These are phyloP conservation scores for Vannuccia rotundouncinata DNA, from an alignment of 2,888 invertebrate species.

Conservation along the genomic window DNA sequence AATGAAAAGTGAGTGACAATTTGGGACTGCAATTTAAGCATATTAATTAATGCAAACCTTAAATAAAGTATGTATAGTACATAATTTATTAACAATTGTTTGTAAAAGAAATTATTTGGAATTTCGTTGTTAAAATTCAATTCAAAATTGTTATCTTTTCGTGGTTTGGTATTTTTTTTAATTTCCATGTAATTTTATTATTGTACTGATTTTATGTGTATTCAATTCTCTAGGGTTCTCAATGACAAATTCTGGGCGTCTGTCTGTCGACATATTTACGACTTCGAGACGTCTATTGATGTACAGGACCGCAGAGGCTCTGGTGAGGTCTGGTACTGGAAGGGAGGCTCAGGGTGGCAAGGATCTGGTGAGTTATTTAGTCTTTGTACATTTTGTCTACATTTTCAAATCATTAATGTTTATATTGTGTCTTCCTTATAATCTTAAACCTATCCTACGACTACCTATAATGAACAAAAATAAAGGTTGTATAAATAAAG, in stretches of 20 bases:
- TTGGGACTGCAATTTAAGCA: too few species aligned
- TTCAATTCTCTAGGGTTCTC: background rate
- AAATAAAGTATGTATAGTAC: background rate
- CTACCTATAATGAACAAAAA: too few species aligned
- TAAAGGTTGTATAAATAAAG: too few species aligned
- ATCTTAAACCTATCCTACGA: too few species aligned
- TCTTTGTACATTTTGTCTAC: background rate
- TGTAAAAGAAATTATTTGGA: background rate
- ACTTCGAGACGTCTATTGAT: conserved; percentile 11
- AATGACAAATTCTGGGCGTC: conserved; percentile 10
- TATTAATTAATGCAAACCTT: background rate
- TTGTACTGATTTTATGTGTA: background rate
- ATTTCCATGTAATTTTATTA: background rate
- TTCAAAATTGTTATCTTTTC: background rate
- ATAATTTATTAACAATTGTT: background rate
- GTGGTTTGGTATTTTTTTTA: background rate
- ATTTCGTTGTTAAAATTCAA: too few species aligned
- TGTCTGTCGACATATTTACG: background rate
- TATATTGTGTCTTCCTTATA: too few species aligned
- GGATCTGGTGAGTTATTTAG: conserved; percentile 27
- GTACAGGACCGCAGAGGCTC: background rate
- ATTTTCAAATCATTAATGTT: too few species aligned
- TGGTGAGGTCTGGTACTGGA: conserved; percentile 33
- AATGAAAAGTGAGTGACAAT: background rate
- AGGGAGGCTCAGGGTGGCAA: conserved; percentile 28